phyloP scores from a whole-genome alignment of 2,888 invertebrate genomes.

The Arrhopalites spinosus region DNA sequence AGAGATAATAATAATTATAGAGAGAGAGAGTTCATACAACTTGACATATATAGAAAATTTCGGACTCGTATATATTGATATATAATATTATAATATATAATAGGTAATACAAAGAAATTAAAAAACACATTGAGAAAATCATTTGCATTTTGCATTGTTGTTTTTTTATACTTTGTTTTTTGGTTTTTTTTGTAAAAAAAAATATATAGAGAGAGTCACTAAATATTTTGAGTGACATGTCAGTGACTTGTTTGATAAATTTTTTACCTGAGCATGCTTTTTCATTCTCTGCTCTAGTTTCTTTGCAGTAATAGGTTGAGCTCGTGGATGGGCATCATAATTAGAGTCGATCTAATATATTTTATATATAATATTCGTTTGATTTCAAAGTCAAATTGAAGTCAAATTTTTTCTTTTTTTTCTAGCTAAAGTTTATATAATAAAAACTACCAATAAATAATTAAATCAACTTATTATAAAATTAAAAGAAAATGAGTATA shows the following conservation, averaged over 20 bases:
- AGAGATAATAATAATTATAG: constrained; percentile 7
- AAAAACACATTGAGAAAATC: constrained; percentile 9
- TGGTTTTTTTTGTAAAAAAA: neutral
- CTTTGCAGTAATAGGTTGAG: constrained; percentile 54
- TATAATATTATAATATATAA: neutral
- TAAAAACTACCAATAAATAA: neutral
- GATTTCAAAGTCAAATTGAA: neutral
- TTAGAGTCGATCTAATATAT: constrained; percentile 33
- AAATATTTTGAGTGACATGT: neutral
- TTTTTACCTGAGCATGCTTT: constrained; percentile 35
- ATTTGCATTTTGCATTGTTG: neutral
- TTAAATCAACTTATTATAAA: too few species aligned
- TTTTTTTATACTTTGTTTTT: neutral
- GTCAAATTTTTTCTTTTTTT: constrained; percentile 15
- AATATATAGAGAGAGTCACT: neutral
- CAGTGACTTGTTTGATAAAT: neutral
- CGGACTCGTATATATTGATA: neutral
- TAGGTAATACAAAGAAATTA: neutral
- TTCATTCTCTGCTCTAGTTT: constrained; percentile 54
- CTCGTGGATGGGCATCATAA: constrained; percentile 38
- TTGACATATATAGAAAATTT: neutral
- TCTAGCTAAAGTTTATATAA: constrained; percentile 2
- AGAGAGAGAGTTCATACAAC: neutral
- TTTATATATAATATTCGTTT: constrained; percentile 13
- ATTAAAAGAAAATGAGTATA: too few species aligned